phyloP scores from a whole-genome alignment of 2,888 invertebrate species.

The Zonitis immaculata region DNA sequence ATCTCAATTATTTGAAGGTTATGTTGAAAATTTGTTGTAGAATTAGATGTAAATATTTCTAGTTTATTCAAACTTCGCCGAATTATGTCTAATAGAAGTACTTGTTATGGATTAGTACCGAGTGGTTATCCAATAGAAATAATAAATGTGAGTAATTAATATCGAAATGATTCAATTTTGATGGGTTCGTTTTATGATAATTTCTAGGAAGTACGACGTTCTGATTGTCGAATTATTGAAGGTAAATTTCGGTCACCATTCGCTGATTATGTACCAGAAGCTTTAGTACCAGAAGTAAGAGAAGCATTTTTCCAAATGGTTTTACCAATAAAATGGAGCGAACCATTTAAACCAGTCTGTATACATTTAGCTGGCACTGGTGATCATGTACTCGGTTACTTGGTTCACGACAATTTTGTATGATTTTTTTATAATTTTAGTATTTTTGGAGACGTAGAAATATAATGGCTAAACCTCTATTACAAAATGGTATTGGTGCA shows the following conservation, averaged over 20 bases:
- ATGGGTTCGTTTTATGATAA: slow-evolving; percentile 1
- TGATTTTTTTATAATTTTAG: slow-evolving; percentile 49
- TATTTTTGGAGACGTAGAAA: slow-evolving; percentile 87
- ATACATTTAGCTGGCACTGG: slow-evolving; percentile 97
- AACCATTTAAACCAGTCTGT: slow-evolving; percentile 74
- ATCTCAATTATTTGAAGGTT: slow-evolving; percentile 7
- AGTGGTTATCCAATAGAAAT: slow-evolving; percentile 81
- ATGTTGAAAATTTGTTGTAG: slow-evolving; percentile 6
- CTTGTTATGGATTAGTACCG: slow-evolving; percentile 76
- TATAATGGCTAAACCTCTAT: slow-evolving; percentile 84
- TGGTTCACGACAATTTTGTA: not conserved
- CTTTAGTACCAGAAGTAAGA: slow-evolving; percentile 78
- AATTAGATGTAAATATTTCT: slow-evolving; percentile 42
- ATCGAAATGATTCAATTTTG: not conserved
- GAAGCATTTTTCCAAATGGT: slow-evolving; percentile 82
- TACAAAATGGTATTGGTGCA: slow-evolving; percentile 89
- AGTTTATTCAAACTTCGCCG: slow-evolving; percentile 90
- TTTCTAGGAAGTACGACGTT: slow-evolving; percentile 64
- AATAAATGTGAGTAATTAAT: slow-evolving; percentile 62
- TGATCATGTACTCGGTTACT: slow-evolving; percentile 74
- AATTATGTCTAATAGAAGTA: slow-evolving; percentile 75
- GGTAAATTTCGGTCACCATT: slow-evolving; percentile 87
- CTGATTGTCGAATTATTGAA: slow-evolving; percentile 72
- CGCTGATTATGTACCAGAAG: slow-evolving; percentile 73
- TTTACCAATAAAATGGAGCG: slow-evolving; percentile 74